Evolutionary conservation across 2,113 vertebrate genomes (phyloP), one percentile per base, ranked within the genome.

Genomic region (Sisor rabdophorus): DNA sequence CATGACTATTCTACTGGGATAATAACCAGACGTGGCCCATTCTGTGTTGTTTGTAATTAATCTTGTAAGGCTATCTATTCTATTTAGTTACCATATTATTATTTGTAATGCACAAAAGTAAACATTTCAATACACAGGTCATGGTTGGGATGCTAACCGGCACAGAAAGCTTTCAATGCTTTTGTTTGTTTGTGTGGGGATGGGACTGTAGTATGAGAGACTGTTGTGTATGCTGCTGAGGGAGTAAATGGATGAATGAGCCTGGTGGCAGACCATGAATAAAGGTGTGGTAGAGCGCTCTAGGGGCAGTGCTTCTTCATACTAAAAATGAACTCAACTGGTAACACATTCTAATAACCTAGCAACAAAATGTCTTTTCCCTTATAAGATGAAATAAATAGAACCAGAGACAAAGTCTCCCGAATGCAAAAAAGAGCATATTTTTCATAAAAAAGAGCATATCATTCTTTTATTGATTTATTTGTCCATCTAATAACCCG

Each of bases 111-210:
- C 63, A 80, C 84, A 82, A 84, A 26, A 28, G 87, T 82, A 78
- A 79, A 24, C 59, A 75, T 82, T 85, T 86, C 83, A 87, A 87
- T 88, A 85, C 80, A 87, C 81, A 74, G 72, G 63, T 26, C 36
- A 71, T 73, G 71, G 69, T 47, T 64, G 82, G 72, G 47, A 80
- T 80, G 72, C 71, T 87, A 85, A 88, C 87, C 87, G 77, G 88
- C 81, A 86, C 89, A 82, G 81, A 87, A 72, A 48, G 55, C 61
- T 48, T 65, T 86, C 61, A 71, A 52, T 53, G 56, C 32, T 55
- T 44, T 65, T 77, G 32, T 74, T 58, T 22, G 60, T 60, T 55
- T 54, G 60, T 73, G 76, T 52, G 54, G 11, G 60, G 8, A 53
- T 72, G 32, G 24, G 68, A 54, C 58, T 76, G 60, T 24, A 22